Evolutionary conservation across 2,797 vertebrate genomes (phyloP).

Genomic region (Potorous gilbertii): DNA sequence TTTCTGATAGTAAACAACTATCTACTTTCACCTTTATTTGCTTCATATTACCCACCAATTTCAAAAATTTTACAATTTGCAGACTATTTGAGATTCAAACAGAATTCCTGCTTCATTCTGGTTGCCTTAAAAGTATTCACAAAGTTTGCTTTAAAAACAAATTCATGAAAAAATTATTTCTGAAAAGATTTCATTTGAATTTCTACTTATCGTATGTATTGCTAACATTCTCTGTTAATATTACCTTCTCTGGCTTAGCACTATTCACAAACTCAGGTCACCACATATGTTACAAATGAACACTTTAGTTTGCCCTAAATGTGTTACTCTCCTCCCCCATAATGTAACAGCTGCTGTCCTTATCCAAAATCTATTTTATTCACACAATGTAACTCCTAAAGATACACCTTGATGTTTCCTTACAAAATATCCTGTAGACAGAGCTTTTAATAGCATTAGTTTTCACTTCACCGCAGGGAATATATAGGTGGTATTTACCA

Average conservation of each 20-base stretch:
- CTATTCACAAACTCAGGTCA: neutral
- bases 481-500: neutral
- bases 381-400: neutral
- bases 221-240: neutral
- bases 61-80: conserved; percentile 18
- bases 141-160: neutral
- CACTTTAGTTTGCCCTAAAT: too few species aligned
- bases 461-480: neutral
- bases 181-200: neutral
- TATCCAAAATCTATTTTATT: neutral
- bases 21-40: neutral
- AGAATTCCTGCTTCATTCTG: neutral
- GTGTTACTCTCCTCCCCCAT: neutral
- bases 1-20: neutral
- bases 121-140: neutral
- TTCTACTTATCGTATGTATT: neutral
- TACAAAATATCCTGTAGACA: neutral
- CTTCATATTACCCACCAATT: neutral
- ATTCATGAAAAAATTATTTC: neutral
- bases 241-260: neutral
- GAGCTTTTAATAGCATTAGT: neutral
- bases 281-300: neutral
- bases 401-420: neutral
- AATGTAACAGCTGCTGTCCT: neutral
- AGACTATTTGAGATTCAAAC: neutral